Conservation (phyloP, 2,113 vertebrate species). For the Psilopogon haemacephalus region DNA sequence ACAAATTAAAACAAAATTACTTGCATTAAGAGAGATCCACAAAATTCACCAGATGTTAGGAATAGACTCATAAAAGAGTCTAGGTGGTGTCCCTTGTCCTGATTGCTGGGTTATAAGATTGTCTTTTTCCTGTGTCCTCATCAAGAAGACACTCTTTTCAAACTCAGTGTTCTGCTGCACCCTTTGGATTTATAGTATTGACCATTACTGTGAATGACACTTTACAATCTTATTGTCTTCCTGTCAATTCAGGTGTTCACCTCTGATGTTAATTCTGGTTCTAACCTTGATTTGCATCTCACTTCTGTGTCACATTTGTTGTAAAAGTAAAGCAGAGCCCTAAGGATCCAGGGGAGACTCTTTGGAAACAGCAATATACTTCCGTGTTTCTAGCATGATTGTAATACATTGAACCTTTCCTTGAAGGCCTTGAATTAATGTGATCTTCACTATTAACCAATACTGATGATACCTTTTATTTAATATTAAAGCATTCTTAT, state of each 20-base stretch:
- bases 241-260: not conserved
- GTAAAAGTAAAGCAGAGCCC: not conserved
- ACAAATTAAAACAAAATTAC: not conserved
- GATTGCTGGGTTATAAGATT: not conserved
- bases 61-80: not conserved
- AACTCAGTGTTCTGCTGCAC: not conserved
- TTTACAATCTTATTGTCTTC: not conserved
- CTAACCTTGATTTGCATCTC: not conserved
- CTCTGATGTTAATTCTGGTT: not conserved
- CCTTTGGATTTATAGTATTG: not conserved
- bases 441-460: not conserved
- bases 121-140: not conserved
- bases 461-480: not conserved
- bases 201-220: not conserved
- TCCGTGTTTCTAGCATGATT: not conserved
- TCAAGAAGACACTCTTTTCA: not conserved
- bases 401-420: not conserved
- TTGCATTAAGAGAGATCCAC: not conserved
- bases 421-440: not conserved
- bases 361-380: not conserved
- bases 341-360: not conserved
- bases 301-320: not conserved
- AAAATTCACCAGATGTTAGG: not conserved
- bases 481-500: not conserved
- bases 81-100: not conserved